Conservation (phyloP, 2,797 vertebrate species). For the Knipowitschia caucasica region DNA sequence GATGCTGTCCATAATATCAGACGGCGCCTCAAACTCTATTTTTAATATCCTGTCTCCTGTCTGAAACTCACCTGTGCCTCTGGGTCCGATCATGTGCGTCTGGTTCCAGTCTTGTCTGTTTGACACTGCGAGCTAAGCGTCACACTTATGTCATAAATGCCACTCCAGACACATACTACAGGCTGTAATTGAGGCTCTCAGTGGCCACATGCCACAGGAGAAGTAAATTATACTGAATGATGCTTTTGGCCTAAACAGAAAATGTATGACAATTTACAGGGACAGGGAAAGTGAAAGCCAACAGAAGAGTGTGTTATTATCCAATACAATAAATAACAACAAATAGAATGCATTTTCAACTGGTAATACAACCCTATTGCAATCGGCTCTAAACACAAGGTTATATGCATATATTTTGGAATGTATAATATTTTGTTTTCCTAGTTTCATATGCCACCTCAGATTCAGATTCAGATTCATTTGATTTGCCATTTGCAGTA, state of each 20-base stretch:
- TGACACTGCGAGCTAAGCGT: conserved; percentile 52
- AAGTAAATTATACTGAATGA: conserved; percentile 49
- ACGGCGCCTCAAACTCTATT: conserved; percentile 10
- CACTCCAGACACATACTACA: conserved; percentile 39
- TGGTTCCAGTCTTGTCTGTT: conserved; percentile 39
- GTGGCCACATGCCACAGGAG: conserved; percentile 34
- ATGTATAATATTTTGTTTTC: no score
- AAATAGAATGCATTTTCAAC: not conserved
- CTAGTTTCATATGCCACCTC: no score
- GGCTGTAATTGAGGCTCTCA: conserved; percentile 53
- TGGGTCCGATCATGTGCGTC: conserved; percentile 30
- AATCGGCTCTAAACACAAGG: no score
- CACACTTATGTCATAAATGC: conserved; percentile 60
- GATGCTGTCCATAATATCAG: conserved; percentile 1
- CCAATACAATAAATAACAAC: not conserved
- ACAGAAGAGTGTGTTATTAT: not conserved
- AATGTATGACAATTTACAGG: not conserved
- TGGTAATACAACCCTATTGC: no score
- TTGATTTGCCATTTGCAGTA: no score
- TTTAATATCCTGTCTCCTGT: conserved; percentile 28
- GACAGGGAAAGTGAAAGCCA: not conserved
- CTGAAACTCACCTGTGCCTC: conserved; percentile 41
- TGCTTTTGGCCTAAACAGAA: conserved; percentile 15
- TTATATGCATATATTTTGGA: no score
- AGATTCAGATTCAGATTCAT: no score